Evolutionary conservation across 2,888 invertebrate genomes (phyloP).

Genomic region (Calameuta idolon): DNA sequence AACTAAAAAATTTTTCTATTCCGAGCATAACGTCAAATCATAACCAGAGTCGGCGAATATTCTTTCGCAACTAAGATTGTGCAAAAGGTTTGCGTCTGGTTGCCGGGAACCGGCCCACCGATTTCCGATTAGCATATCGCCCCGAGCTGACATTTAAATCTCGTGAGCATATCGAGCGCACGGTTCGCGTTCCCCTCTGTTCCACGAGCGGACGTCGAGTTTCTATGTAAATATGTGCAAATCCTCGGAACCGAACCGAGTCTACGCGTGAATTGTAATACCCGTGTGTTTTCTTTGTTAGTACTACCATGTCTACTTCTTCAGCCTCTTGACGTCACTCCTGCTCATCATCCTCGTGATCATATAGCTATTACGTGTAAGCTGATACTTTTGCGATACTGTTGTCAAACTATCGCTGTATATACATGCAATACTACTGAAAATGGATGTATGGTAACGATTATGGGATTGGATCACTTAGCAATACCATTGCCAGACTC

Average conservation of each 20-base stretch:
- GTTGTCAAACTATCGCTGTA: too few species aligned
- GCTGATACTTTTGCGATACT: too few species aligned
- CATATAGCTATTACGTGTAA: background rate
- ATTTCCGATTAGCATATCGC: conserved; percentile 15
- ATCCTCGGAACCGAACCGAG: conserved; percentile 16
- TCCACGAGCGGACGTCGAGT: conserved; percentile 8
- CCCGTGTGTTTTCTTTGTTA: background rate
- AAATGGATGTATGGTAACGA: too few species aligned
- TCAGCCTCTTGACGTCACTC: background rate
- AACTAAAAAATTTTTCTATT: background rate
- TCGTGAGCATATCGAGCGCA: conserved; percentile 7
- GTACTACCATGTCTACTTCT: background rate
- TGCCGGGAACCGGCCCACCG: conserved; percentile 1
- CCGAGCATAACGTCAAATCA: background rate
- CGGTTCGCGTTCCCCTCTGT: background rate
- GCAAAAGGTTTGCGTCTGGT: background rate
- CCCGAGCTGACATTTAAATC: conserved; percentile 10
- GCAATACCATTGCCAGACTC: too few species aligned
- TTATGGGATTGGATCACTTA: too few species aligned
- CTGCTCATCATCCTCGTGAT: background rate
- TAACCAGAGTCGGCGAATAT: background rate
- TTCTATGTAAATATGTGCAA: conserved; percentile 32
- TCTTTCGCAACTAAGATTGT: conserved; percentile 8
- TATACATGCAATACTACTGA: too few species aligned
- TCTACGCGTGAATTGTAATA: background rate